Percentiles rank a stretch among this genome's conserved stretches.
Evolutionary conservation across 1,140 invertebrate species (phyloP).

Genomic region (Lordiphosa mommai): DNA sequence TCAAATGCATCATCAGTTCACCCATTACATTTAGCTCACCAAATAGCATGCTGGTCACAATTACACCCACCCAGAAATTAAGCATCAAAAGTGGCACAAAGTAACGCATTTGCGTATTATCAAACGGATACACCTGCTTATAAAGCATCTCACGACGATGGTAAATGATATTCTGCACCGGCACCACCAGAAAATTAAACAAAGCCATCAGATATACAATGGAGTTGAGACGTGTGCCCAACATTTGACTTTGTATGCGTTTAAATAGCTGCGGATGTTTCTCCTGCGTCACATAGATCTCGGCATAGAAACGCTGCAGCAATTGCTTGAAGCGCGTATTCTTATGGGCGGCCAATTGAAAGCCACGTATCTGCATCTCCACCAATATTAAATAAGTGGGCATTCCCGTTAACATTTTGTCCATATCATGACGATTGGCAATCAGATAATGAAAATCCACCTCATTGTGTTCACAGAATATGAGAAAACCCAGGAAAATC

Average conservation of each 20-base stretch:
- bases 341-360: conserved; percentile 49
- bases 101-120: conserved; percentile 32
- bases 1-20: conserved; percentile 62
- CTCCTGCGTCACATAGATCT: conserved; percentile 47
- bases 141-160: conserved; percentile 55
- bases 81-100: conserved; percentile 44
- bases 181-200: conserved; percentile 43
- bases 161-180: conserved; percentile 45
- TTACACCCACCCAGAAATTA: conserved; percentile 56
- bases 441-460: conserved; percentile 55
- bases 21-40: conserved; percentile 65
- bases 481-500: conserved; percentile 45
- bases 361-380: conserved; percentile 59
- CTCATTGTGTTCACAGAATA: conserved; percentile 44
- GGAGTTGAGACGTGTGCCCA: conserved; percentile 46
- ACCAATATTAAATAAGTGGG: conserved; percentile 57
- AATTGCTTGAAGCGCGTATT: conserved; percentile 38
- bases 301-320: conserved; percentile 49
- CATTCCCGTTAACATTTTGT: conserved; percentile 54
- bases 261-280: conserved; percentile 23
- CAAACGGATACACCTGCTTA: conserved; percentile 54
- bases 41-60: conserved; percentile 52
- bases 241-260: conserved; percentile 42
- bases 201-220: conserved; percentile 45
- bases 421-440: conserved; percentile 40